Base-by-base conservation (phyloP, 1,140 invertebrate genomes). In the Drosophila paulistorum region DNA sequence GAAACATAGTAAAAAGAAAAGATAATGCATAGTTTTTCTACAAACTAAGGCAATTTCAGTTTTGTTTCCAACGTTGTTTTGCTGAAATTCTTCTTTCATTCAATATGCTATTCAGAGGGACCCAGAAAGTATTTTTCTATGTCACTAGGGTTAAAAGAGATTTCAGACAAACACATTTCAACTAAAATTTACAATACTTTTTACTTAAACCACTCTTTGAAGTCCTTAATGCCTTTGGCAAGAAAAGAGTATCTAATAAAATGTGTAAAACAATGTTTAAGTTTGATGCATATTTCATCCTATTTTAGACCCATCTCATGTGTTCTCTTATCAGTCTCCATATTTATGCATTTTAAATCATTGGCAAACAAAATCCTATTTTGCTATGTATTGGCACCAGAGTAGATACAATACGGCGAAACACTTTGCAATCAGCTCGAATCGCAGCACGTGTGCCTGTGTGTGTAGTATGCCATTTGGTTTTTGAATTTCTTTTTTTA, bases 371-470 rank as follows among this genome's bases (percentile, higher is more conserved):
- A 35, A 71, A 74, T 71, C 67, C 79, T 69, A 23, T 39, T 79
- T 70, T 14, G 1, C 59, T 39, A 26, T 39, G 58, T 84, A 66
- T 74, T 74, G 64, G 48, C 71, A 70, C 61, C 42, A 17, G 26
- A 73, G 45, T 37, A 63, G 48, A 66, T 45, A 33, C 35, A 60
- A n/a, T 14, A 39, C 55, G 30, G 13, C 42, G n/a, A 42, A 58
- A 20, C 39, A 59, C 59, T 74, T 75, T 41, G 45, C 58, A 37
- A 74, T 76, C 45, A 70, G 42, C 37, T 17, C n/a, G 23, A 61
- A 55, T 48, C 54, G 20, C 54, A 61, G 62, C 58, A 85, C 79
- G 82, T 85, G 82, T 76, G 71, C 65, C 11, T 39, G 82, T 85
- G 82, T 39, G 55, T 66, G 78, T 71, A 79, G 71, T 26, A 42